These are phyloP conservation scores for Hippocampus barbouri DNA, from an alignment of 2,113 vertebrate genomes.

Conservation along the genomic window DNA sequence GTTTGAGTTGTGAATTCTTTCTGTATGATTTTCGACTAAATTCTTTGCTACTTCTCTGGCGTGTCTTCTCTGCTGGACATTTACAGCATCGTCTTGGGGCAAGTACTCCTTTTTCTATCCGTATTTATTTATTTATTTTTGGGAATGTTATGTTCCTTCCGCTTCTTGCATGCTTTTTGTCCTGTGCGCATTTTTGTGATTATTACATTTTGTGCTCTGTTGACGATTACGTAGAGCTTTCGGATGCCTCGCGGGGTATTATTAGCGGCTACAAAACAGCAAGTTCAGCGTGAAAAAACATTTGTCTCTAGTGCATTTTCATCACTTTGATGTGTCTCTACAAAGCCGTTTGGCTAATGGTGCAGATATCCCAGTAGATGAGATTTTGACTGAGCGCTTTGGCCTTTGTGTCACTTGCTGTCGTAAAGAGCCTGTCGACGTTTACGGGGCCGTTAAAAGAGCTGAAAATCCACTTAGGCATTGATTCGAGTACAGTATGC, in stretches of 20 bases:
- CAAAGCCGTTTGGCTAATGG: slow-evolving; percentile 45
- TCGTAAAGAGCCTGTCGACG: slow-evolving; percentile 57
- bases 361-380: slow-evolving; percentile 48
- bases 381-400: slow-evolving; percentile 50
- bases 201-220: background rate
- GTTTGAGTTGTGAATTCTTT: background rate
- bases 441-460: slow-evolving; percentile 65
- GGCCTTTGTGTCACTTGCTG: slow-evolving; percentile 43
- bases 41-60: slow-evolving; percentile 25
- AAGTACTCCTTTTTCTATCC: slow-evolving; percentile 83
- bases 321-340: slow-evolving; percentile 49
- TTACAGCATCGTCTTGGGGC: slow-evolving; percentile 81
- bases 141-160: background rate
- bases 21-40: background rate
- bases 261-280: slow-evolving; percentile 17
- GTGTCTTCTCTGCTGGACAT: slow-evolving; percentile 72
- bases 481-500: slow-evolving; percentile 39
- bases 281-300: slow-evolving; percentile 23
- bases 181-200: slow-evolving; percentile 6
- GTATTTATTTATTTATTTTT: background rate
- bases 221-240: slow-evolving; percentile 3
- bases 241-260: slow-evolving; percentile 15
- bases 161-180: slow-evolving; percentile 17
- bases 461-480: slow-evolving; percentile 44
- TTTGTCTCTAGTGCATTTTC: slow-evolving; percentile 36